Base-by-base conservation (phyloP, 1,140 invertebrate species). In the Choristoneura fumiferana region DNA sequence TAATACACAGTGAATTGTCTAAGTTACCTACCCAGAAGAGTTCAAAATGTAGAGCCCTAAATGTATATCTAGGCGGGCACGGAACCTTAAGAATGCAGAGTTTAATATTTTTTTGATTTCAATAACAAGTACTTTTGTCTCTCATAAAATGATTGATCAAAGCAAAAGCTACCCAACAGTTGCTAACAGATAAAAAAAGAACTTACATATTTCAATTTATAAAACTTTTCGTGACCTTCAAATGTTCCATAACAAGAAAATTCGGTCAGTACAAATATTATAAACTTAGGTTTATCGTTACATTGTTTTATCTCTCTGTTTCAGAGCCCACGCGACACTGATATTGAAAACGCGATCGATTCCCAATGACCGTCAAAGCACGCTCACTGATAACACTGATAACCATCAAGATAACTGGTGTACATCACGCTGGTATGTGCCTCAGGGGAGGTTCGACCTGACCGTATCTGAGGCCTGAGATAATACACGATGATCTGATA, bases 401-500 rank as follows among this genome's bases (percentile, higher is more conserved):
- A 81, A 76, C 56, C 60, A 84, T 84, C 78, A 76, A 59, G 45
- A 78, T 81, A 87, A 57, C 69, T 65, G 65, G 71, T 57, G 60
- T 39, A 68, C 60, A 70, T 64, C 62, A 67, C 70, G 59, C 61
- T 60, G 57, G 54, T 63, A 66, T 76, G 67, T 73, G 69, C 67
- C 68, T 60, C 69, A 73, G 71, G 38, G 60, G 57, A 57, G 70
- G 68, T 66, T 35, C 49, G 57, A 61, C 58, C 60, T 69, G 58
- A 61, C 57, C 60, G 67, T 75, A 77, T 81, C 73, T 39, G 58
- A n/a, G 40, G 45, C 59, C 45, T 18, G 63, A 83, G 84, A 87
- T 87, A 84, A 62, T 76, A 78, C 80, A 84, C 84, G 81, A 75
- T 64, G 62, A 67, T 70, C n/a, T n/a, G n/a, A n/a, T n/a, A n/a